Percentiles rank a stretch among this genome's conserved stretches.
Conservation (phyloP, 2,113 vertebrate genomes). For the Fulmarus glacialis region DNA sequence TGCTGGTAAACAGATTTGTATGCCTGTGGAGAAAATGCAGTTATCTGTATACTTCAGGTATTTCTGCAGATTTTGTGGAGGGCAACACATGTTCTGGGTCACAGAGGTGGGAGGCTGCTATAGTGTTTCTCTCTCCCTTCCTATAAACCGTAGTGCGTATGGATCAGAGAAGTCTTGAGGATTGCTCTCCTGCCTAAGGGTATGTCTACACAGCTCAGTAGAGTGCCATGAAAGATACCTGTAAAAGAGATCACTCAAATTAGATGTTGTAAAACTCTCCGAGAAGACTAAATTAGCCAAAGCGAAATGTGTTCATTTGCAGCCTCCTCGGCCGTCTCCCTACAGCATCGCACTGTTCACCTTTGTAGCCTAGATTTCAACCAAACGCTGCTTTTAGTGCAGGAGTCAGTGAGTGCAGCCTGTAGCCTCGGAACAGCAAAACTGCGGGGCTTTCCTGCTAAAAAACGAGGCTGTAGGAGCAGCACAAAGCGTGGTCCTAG, state of each 20-base stretch:
- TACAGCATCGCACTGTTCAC: rapidly evolving
- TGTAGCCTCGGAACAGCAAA: background rate
- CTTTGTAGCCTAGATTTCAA: background rate
- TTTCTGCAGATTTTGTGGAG: background rate
- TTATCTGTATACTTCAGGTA: background rate
- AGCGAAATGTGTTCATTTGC: background rate
- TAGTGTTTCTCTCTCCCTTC: background rate
- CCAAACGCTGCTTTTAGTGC: background rate
- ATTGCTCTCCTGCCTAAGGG: background rate
- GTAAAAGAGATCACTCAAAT: background rate
- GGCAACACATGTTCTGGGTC: background rate
- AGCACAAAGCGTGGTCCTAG: background rate
- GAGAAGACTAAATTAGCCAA: background rate
- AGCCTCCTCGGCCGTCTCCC: background rate
- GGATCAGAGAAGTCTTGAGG: background rate
- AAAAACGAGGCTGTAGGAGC: background rate
- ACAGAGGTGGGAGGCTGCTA: background rate
- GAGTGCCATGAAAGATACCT: background rate
- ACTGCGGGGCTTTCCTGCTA: background rate
- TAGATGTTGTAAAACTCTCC: background rate
- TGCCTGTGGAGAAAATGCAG: background rate
- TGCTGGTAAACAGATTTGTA: background rate
- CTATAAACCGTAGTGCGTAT: background rate
- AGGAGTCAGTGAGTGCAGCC: background rate
- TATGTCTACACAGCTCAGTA: background rate